Evolutionary conservation across 92 coral and sea anemone genomes (phyloP), one percentile per base, ranked within the genome.

Genomic region (Umimayanthus kanabou): DNA sequence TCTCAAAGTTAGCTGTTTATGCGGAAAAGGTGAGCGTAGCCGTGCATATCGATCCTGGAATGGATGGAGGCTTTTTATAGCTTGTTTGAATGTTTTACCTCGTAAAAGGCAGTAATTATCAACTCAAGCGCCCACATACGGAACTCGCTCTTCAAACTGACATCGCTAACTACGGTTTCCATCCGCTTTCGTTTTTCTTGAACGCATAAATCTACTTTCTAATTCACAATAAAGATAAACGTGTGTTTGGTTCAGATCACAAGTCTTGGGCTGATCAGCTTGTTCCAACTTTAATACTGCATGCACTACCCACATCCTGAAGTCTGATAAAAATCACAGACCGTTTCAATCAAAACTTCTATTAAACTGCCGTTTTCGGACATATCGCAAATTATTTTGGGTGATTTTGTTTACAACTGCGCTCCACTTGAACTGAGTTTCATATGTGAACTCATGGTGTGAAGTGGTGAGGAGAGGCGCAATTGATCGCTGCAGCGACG

Each of bases 341-440:
- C 58, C 47, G 50, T 47, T 1, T 37, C 15, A 65, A 43, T 30
- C 78, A 16, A 28, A 39, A 40, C n/a, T 70, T 40, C 42, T 6
- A 15, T 47, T 25, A 7, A 83, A 20, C 39, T 29, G 23, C 42
- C 14, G 6, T 67, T 5, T 20, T 43, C n/a, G 30, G 65, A 82
- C 72, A 29, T 39, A 69, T 25, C 9, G 40, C 33, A 25, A 4
- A 28, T 15, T 57, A 55, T 70, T 28, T 43, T 28, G 28, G 87
- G 40, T 72, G 26, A 70, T 43, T 83, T 83, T 70, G 77, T 70
- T 49, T 45, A 67, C 66, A 43, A 72, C 64, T 47, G 39, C 77
- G 73, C 25, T 26, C 87, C 87, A 83, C 79, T 83, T 83, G 77
- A 83, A 75, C 58, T 18, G 58, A 79, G 66, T 16, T 77, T 77